Base-by-base conservation (phyloP, 2,888 invertebrate species). In the Lasioglossum villosulum region DNA sequence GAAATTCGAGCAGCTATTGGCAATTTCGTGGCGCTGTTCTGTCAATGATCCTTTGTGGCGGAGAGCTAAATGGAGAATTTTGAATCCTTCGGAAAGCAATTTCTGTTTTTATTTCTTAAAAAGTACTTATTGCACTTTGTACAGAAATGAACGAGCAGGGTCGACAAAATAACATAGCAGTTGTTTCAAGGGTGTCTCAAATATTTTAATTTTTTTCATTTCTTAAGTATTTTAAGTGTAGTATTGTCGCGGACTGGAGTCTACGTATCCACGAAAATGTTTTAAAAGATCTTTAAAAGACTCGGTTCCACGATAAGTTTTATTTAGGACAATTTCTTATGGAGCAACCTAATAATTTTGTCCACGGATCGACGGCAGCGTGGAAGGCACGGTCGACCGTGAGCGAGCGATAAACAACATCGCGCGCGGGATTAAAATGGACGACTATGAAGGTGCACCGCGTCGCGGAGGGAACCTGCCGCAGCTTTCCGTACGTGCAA, bases 391-490 rank as follows among this genome's bases (percentile, higher is more conserved):
- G 37, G 42, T 39, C 30, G 30, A 10, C 59, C 23, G 66, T 27
- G 45, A 45, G 66, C 8, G 19, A 27, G 34, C 71, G 87, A 86
- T 83, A 88, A 87, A 81, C 75, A 59, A 59, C 19, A 16, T 37
- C 34, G 45, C 10, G 34, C 19, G 71, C 34, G n/a, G 39, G 70
- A 34, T 66, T 45, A 74, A 63, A 30, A 45, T 72, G 73, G 48
- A 75, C 78, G 66, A 16, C 75, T 82, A 83, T 74, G 78, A 85
- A 81, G 78, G 78, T 48, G 27, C 30, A 42, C 63, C 68, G 30
- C 30, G 85, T 81, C 52, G 73, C n/a, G 70, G 48, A 79, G 75
- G 68, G 77, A 88, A 87, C 71, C 71, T 75, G 77, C 77, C 37
- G 63, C 52, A 16, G 52, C 66, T 85, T 79, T 71, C 66, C 71